Evolutionary conservation across 2,797 vertebrate genomes (phyloP).

Genomic region (Sarcophilus harrisii): DNA sequence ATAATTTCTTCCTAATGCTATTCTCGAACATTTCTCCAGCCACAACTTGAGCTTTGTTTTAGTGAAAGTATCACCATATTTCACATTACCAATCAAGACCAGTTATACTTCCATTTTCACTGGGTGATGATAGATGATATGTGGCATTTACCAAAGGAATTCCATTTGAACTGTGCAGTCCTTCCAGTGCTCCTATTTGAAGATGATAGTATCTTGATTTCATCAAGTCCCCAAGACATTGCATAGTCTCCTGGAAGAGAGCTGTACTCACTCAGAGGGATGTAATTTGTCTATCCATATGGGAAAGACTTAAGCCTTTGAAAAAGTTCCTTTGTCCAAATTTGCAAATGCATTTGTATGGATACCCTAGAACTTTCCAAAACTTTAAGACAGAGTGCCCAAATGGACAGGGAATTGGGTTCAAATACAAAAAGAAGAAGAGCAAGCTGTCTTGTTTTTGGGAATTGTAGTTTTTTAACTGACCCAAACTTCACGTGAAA

Average conservation of each 20-base stretch:
- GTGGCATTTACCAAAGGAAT: neutral
- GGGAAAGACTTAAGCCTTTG: neutral
- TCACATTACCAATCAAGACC: constrained; percentile 1
- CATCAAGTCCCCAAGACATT: neutral
- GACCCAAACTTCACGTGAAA: neutral
- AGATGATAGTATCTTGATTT: neutral
- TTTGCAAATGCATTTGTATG: neutral
- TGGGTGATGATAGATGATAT: neutral
- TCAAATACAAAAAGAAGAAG: neutral
- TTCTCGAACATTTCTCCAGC: constrained; percentile 31
- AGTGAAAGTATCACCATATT: constrained; percentile 1
- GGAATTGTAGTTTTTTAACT: neutral
- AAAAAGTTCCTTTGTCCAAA: neutral
- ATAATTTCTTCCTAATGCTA: neutral
- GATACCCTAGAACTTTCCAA: neutral
- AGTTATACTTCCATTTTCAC: too few species aligned
- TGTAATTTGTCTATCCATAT: neutral
- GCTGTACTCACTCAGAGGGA: neutral
- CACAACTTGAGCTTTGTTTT: constrained; percentile 38
- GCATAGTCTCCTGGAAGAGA: neutral
- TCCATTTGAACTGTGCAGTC: neutral
- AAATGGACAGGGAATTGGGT: neutral
- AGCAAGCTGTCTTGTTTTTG: neutral
- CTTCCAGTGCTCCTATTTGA: neutral
- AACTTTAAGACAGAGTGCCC: neutral